Conservation (phyloP, 2,888 invertebrate species). For the Cephalotes varians region DNA sequence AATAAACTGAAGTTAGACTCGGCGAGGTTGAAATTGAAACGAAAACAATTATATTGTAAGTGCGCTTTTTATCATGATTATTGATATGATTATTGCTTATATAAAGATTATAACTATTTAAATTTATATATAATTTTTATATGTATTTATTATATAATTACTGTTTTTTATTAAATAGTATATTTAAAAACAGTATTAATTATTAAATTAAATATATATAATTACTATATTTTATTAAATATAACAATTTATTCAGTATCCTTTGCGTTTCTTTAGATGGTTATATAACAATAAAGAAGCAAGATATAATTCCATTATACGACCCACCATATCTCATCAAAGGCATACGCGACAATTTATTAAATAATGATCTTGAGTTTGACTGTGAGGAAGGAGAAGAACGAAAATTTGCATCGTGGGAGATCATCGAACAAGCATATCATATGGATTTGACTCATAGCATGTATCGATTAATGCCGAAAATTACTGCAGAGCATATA, state of each 20-base stretch:
- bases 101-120: neutral
- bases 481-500: conserved; percentile 46
- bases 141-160: neutral
- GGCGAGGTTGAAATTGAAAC: conserved; percentile 2
- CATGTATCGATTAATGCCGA: conserved; percentile 46
- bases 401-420: conserved; percentile 50
- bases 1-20: conserved; percentile 49
- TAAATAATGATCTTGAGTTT: conserved; percentile 46
- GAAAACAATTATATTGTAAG: conserved; percentile 34
- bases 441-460: conserved; percentile 43
- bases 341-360: conserved; percentile 44
- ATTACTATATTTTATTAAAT: neutral
- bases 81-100: neutral
- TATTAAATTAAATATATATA: neutral
- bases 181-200: no score
- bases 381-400: conserved; percentile 21
- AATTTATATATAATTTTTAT: no score
- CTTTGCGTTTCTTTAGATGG: conserved; percentile 22
- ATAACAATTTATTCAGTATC: neutral
- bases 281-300: conserved; percentile 35
- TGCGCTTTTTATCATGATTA: neutral
- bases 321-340: conserved; percentile 52
- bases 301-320: conserved; percentile 43
- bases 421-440: conserved; percentile 41
- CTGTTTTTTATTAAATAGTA: neutral